Evolutionary conservation across 2,888 invertebrate species (phyloP), one percentile per base, ranked within the genome.

Genomic region (Quadroppia sp.): DNA sequence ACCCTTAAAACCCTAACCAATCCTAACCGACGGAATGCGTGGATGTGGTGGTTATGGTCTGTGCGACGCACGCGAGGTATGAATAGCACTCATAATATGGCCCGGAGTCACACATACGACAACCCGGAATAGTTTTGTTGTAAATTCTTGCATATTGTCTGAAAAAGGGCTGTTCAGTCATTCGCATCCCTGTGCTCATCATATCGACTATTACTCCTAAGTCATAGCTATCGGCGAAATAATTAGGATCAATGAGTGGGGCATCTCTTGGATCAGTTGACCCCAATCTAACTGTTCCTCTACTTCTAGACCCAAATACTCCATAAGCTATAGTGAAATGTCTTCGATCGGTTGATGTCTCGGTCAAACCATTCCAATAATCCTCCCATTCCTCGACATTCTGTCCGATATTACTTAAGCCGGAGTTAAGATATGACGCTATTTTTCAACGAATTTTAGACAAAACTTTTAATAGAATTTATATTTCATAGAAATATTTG

Each of bases 41-140:
- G 23, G 67, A 67, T 20, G 73, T 73, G 40, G 61, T 28, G 13
- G 73, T 73, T 20, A 73, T 28, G 17, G 73, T 73, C 48, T 73
- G 73, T 6, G 73, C 73, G 2, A 59, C 59, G 20, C 73, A 73
- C 7, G 73, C 73, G 11, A 73, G 23, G 40, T 73, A 73, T 48
- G 73, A 42, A 36, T 73, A 73, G 67, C 73, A 73, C 40, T 73
- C 45, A 42, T 73, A 73, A 23, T 73, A 73, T 6, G 73, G 73
- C 11, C 67, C 36, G 45, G 32, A 30, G 28, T 30, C 15, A 50
- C 73, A 73, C 48, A 48, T 2, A 48, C 48, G n/a, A n/a, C n/a
- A n/a, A n/a, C n/a, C n/a, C n/a, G n/a, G n/a, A n/a, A n/a, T n/a
- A n/a, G n/a, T n/a, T n/a, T n/a, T n/a, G n/a, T n/a, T n/a, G n/a